phyloP scores from a whole-genome alignment of 1,140 invertebrate genomes.

The Calliphora vicina region DNA sequence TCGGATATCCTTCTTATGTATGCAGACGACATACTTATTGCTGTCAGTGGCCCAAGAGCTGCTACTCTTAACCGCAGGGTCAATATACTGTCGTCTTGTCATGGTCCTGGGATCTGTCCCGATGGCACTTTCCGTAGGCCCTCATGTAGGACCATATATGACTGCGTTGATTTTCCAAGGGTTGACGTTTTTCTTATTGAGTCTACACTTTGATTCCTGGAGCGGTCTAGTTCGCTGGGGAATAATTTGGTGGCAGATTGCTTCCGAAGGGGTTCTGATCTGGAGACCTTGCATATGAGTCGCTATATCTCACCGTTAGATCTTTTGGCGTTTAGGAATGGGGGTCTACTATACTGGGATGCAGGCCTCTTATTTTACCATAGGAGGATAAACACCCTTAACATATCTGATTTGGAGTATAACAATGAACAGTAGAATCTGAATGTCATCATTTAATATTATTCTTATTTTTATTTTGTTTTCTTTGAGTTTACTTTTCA shows the following conservation, averaged over 20 bases:
- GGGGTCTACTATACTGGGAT: background rate
- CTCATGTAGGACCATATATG: background rate
- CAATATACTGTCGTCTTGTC: background rate
- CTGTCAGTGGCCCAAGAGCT: background rate
- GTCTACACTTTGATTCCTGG: background rate
- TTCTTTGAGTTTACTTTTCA: too few relatives aligned
- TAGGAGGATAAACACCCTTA: background rate
- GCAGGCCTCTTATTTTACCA: background rate
- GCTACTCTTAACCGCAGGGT: background rate
- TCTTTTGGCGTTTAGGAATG: background rate
- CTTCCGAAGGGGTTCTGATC: background rate
- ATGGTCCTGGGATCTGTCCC: background rate
- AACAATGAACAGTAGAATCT: too few relatives aligned
- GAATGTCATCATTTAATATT: too few relatives aligned
- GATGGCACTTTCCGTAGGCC: background rate
- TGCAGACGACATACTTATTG: background rate
- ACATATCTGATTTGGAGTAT: background rate
- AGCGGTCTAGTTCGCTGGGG: background rate
- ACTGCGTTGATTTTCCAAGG: background rate
- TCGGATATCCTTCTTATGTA: background rate
- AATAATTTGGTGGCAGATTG: background rate
- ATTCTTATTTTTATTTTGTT: too few relatives aligned
- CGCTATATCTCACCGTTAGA: background rate
- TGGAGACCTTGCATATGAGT: background rate
- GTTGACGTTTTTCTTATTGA: background rate